phyloP scores from a whole-genome alignment of 2,797 vertebrate genomes.

The Cuniculus paca region DNA sequence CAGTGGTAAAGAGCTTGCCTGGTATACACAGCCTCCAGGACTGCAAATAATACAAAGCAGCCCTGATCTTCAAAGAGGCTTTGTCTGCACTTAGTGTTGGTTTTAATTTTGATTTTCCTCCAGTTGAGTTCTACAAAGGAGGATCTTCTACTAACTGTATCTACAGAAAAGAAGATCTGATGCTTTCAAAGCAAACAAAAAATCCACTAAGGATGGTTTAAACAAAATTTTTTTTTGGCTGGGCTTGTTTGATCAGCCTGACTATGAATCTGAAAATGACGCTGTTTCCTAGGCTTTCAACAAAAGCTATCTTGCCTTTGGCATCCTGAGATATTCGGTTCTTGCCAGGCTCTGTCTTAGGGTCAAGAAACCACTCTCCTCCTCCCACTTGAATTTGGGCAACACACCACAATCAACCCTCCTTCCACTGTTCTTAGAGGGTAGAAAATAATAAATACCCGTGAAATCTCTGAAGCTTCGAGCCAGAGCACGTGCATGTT shows the following conservation, averaged over 20 bases:
- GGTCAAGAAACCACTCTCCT: not conserved
- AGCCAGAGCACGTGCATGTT: not conserved
- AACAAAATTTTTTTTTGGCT: not conserved
- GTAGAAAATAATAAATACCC: not conserved
- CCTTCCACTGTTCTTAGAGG: not conserved
- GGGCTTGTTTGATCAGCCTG: not conserved
- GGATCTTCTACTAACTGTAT: not conserved
- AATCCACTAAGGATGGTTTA: not conserved
- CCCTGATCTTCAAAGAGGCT: not conserved
- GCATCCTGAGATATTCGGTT: not conserved
- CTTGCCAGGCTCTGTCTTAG: not conserved
- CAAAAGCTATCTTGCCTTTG: not conserved
- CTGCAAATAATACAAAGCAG: not conserved
- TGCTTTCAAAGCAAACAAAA: not conserved
- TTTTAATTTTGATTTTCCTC: conserved; percentile 8
- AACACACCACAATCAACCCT: not conserved
- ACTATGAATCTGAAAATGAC: not conserved
- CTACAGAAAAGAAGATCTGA: not conserved
- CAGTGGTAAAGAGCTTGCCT: not conserved
- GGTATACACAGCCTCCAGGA: not conserved
- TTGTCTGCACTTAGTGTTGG: not conserved
- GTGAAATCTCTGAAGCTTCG: not conserved
- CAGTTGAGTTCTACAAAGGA: not conserved
- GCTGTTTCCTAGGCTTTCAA: not conserved
- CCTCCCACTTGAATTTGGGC: not conserved